These are phyloP conservation scores for Aleiodes leptofemur DNA, from an alignment of 2,888 invertebrate genomes.

Conservation along the genomic window DNA sequence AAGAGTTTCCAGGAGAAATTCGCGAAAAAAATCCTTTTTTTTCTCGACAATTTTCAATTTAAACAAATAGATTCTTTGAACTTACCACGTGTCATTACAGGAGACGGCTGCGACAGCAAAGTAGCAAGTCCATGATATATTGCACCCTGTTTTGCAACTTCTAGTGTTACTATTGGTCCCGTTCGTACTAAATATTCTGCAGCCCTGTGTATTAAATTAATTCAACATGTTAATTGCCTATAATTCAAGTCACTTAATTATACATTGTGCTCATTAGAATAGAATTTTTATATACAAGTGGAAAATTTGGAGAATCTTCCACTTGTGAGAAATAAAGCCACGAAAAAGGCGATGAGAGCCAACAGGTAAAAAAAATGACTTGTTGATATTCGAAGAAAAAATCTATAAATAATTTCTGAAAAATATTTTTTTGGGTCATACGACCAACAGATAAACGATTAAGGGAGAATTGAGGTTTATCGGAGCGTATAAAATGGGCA, in stretches of 20 bases:
- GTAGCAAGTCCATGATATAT: constrained; percentile 97
- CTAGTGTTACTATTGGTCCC: constrained; percentile 93
- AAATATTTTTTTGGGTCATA: too few species aligned
- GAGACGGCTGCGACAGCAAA: constrained; percentile 92
- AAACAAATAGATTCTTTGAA: constrained; percentile 41
- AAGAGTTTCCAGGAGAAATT: too few species aligned
- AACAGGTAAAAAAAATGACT: too few species aligned
- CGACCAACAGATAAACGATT: too few species aligned
- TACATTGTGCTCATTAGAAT: too few species aligned
- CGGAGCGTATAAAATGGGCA: too few species aligned
- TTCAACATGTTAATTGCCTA: neutral
- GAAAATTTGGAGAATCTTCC: neutral
- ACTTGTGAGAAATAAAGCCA: neutral
- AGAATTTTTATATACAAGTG: constrained; percentile 21
- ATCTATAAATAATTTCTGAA: too few species aligned
- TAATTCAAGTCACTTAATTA: too few species aligned
- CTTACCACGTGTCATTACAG: constrained; percentile 86
- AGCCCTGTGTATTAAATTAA: constrained; percentile 81
- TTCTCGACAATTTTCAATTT: neutral
- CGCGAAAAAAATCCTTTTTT: too few species aligned
- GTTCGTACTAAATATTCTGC: constrained; percentile 97
- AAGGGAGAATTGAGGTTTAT: too few species aligned
- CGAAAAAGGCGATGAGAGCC: neutral
- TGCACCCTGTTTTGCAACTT: constrained; percentile 98
- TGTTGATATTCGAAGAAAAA: too few species aligned